Evolutionary conservation across 2,888 invertebrate genomes (phyloP).

Genomic region (Drosophila mayaguana): DNA sequence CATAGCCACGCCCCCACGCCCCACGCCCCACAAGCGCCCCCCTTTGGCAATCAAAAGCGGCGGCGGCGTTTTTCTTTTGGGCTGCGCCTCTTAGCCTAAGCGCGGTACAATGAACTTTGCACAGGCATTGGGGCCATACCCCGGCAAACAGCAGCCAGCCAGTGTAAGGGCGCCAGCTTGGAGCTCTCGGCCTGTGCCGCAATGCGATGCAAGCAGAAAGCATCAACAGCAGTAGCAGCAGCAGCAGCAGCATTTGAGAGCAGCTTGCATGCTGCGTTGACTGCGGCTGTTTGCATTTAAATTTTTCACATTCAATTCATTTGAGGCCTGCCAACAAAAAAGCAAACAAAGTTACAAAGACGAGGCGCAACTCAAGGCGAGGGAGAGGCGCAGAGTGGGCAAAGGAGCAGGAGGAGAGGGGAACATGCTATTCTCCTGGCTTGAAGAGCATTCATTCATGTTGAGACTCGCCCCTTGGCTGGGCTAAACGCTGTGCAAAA

Average conservation of each 20-base stretch:
- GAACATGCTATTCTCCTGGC: neutral
- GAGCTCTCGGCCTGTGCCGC: neutral
- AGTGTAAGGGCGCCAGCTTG: slow-evolving; percentile 24
- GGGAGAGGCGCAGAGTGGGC: neutral
- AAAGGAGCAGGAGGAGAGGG: neutral
- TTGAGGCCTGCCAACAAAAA: slow-evolving; percentile 74
- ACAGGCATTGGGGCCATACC: slow-evolving; percentile 45
- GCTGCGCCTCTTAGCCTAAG: slow-evolving; percentile 72
- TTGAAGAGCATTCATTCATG: slow-evolving; percentile 7
- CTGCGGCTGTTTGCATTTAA: slow-evolving; percentile 78
- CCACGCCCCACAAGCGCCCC: slow-evolving; percentile 11
- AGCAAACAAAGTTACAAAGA: slow-evolving; percentile 70
- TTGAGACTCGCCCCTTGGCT: slow-evolving; percentile 17
- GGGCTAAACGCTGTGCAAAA: slow-evolving; percentile 70
- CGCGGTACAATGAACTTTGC: slow-evolving; percentile 76
- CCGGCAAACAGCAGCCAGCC: neutral
- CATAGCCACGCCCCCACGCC: slow-evolving; percentile 23
- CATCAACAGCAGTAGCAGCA: neutral
- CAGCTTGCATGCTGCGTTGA: slow-evolving; percentile 51
- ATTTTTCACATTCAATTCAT: slow-evolving; percentile 82
- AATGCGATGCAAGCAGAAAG: slow-evolving; percentile 10
- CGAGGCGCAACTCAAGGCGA: neutral
- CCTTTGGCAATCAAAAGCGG: slow-evolving; percentile 74
- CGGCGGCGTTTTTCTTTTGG: slow-evolving; percentile 71
- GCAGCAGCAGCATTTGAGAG: slow-evolving; percentile 33